Conservation (phyloP, 2,797 vertebrate genomes). For the Rhodeus uyekii region DNA sequence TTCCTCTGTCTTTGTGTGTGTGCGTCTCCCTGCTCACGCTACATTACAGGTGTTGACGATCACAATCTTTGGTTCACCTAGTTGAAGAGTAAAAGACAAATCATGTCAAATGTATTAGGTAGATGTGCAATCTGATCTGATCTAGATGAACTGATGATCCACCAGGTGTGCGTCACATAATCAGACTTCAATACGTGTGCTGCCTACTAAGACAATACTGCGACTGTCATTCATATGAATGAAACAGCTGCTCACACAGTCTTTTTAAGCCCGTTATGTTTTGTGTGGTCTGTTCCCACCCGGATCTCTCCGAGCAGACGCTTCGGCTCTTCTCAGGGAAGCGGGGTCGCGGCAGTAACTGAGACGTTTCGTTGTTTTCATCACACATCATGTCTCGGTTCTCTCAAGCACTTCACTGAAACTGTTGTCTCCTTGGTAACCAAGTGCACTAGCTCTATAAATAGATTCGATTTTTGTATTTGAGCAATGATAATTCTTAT, state of each 20-base stretch:
- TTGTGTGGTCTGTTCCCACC: too few species aligned
- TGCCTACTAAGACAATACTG: not conserved
- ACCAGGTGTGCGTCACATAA: too few species aligned
- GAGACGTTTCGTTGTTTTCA: not conserved
- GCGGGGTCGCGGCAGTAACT: too few species aligned
- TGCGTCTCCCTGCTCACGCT: too few species aligned
- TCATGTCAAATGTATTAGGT: too few species aligned
- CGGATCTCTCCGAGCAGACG: too few species aligned
- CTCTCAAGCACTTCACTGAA: not conserved
- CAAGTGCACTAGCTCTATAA: not conserved
- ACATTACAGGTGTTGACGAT: too few species aligned
- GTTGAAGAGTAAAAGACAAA: not conserved
- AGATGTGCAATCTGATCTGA: not conserved
- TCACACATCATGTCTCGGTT: not conserved
- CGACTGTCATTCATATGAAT: not conserved
- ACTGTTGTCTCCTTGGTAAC: not conserved
- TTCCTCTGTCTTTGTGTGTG: too few species aligned
- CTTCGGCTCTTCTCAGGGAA: too few species aligned
- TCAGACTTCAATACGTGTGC: too few species aligned
- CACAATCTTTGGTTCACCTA: not conserved
- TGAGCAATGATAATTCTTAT: not conserved
- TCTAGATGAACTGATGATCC: not conserved
- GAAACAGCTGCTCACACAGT: conserved; percentile 7
- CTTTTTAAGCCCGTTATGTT: too few species aligned
- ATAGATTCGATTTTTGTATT: not conserved